These are phyloP conservation scores for Onchidella celtica DNA, from an alignment of 2,888 invertebrate species.

Conservation along the genomic window DNA sequence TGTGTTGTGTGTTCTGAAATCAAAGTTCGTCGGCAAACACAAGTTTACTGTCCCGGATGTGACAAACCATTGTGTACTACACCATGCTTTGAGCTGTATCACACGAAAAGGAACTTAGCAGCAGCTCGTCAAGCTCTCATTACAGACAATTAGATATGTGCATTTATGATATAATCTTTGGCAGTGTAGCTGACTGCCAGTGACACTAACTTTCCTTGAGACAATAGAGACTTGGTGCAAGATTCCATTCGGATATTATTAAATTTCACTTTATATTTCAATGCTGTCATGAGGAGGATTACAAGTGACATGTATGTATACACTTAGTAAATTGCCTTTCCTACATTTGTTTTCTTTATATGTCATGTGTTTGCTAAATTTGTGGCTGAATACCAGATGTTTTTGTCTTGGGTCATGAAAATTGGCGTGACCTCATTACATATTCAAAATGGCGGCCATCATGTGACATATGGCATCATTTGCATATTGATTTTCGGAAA, in stretches of 20 bases:
- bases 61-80: slow-evolving; percentile 46
- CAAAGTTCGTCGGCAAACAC: slow-evolving; percentile 47
- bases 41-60: slow-evolving; percentile 45
- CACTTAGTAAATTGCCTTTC: not conserved
- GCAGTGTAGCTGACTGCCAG: no score
- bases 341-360: not conserved
- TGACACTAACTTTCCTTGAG: no score
- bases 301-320: not conserved
- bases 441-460: slow-evolving; percentile 10
- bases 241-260: not conserved
- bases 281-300: not conserved
- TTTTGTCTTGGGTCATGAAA: not conserved
- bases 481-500: not conserved
- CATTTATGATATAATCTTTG: not conserved
- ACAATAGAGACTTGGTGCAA: no score
- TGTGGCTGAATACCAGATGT: not conserved
- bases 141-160: not conserved
- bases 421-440: not conserved
- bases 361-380: not conserved
- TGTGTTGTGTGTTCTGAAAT: slow-evolving; percentile 50
- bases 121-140: slow-evolving; percentile 6
- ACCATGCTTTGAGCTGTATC: slow-evolving; percentile 50
- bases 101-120: slow-evolving; percentile 42
- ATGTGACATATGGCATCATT: not conserved
- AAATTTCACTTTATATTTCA: not conserved